These are phyloP conservation scores for Anas bernieri DNA, from an alignment of 2,797 vertebrate species.

Conservation along the genomic window DNA sequence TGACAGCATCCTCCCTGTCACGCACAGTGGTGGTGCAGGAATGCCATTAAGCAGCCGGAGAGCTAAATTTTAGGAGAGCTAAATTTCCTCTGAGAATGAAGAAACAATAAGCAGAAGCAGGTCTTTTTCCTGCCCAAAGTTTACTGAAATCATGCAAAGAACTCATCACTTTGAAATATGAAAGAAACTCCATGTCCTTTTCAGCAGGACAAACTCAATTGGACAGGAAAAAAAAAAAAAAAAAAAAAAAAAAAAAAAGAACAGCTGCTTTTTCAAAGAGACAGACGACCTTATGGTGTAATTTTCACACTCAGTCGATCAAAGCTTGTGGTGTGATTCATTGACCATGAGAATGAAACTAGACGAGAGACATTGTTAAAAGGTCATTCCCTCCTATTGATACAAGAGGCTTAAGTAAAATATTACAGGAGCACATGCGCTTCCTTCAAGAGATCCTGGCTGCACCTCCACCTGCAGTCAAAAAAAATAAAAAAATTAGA, in stretches of 20 bases:
- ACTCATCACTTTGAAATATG: slow-evolving; percentile 45
- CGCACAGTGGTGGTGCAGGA: not conserved
- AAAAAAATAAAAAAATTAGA: not conserved
- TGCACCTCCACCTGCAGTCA: not conserved
- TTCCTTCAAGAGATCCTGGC: not conserved
- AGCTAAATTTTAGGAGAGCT: not conserved
- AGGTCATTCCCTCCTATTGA: slow-evolving; percentile 46
- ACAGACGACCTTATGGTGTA: slow-evolving; percentile 50
- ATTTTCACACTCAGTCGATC: slow-evolving; percentile 67
- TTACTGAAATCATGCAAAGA: slow-evolving; percentile 44
- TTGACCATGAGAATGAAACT: slow-evolving; percentile 59
- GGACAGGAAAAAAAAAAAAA: slow-evolving; percentile 43
- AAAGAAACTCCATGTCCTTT: slow-evolving; percentile 49
- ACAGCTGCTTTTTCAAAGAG: slow-evolving; percentile 67
- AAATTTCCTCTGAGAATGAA: slow-evolving; percentile 33
- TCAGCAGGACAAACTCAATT: slow-evolving; percentile 62
- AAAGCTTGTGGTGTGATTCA: slow-evolving; percentile 64
- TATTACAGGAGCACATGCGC: not conserved
- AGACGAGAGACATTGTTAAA: slow-evolving; percentile 21
- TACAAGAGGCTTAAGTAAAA: not conserved
- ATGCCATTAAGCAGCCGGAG: not conserved
- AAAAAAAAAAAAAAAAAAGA: slow-evolving; percentile 30
- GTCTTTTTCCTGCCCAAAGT: not conserved
- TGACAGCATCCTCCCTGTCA: not conserved
- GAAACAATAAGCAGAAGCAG: not conserved